A percentile compares a stretch with the other conserved stretches of the same genome.
Evolutionary conservation across 2,797 vertebrate species (phyloP).

Genomic region (Crypturellus tataupa): DNA sequence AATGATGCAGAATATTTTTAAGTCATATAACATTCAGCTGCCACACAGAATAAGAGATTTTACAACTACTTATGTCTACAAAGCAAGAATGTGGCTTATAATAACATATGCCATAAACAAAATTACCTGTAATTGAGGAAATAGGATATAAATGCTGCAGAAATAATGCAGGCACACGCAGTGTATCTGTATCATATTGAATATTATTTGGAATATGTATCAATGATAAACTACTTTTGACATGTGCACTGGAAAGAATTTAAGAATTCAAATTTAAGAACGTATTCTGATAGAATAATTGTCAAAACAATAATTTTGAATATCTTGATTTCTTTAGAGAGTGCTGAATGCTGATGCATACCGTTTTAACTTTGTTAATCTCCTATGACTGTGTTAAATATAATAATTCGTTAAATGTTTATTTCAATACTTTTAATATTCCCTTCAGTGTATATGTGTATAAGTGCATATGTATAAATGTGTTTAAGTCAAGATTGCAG

Average conservation of each 20-base stretch:
- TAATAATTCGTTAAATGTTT: neutral
- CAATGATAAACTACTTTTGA: neutral
- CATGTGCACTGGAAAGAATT: neutral
- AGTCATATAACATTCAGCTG: neutral
- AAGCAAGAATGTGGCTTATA: neutral
- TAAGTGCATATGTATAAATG: neutral
- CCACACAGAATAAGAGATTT: neutral
- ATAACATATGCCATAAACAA: neutral
- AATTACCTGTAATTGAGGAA: neutral
- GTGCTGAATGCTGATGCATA: neutral
- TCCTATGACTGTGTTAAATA: neutral
- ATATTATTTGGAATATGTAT: neutral
- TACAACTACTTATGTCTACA: neutral
- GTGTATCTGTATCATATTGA: neutral
- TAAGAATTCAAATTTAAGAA: neutral
- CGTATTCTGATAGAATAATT: neutral
- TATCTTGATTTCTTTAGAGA: neutral
- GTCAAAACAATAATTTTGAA: neutral
- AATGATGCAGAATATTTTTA: neutral
- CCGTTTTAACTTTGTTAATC: neutral
- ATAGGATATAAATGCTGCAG: neutral
- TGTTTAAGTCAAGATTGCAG: neutral
- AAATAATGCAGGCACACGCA: neutral
- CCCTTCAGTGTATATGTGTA: neutral
- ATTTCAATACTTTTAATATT: neutral